These are phyloP conservation scores for Thelaira solivaga DNA, from an alignment of 2,888 invertebrate genomes.

Conservation along the genomic window DNA sequence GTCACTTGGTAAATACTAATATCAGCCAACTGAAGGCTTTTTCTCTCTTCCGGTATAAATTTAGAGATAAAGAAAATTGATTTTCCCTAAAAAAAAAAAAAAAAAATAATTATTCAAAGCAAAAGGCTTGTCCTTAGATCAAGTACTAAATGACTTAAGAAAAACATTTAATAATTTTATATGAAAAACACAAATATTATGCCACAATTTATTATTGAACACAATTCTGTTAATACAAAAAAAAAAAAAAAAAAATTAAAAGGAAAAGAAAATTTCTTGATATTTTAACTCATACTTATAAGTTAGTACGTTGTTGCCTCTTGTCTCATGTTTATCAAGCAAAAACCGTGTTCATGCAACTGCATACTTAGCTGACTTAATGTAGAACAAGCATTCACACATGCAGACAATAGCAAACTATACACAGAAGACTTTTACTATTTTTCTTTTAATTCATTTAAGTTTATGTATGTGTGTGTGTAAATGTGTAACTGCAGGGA, in stretches of 20 bases:
- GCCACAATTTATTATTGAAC: constrained; percentile 37
- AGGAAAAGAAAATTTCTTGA: too few relatives aligned
- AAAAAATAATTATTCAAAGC: too few relatives aligned
- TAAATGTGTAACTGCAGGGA: not conserved
- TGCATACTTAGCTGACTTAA: constrained; percentile 35
- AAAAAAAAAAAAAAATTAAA: too few relatives aligned
- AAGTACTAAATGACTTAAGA: not conserved
- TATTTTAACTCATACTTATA: not conserved
- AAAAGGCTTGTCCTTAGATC: too few relatives aligned
- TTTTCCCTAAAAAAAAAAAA: too few relatives aligned
- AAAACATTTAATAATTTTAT: not conserved
- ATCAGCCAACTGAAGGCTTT: too few relatives aligned
- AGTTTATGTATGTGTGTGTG: too few relatives aligned
- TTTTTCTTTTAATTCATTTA: not conserved
- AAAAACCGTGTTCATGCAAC: not conserved
- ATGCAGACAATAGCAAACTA: not conserved
- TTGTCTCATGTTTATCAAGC: too few relatives aligned
- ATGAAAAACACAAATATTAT: not conserved
- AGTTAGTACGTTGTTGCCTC: not conserved
- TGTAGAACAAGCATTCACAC: not conserved
- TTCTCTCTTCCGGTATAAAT: too few relatives aligned
- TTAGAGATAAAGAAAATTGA: too few relatives aligned
- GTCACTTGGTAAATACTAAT: too few relatives aligned
- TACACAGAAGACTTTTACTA: not conserved
- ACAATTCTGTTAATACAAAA: constrained; percentile 8